Evolutionary conservation across 1,140 invertebrate species (phyloP).

Genomic region (Drosophila dunni): DNA sequence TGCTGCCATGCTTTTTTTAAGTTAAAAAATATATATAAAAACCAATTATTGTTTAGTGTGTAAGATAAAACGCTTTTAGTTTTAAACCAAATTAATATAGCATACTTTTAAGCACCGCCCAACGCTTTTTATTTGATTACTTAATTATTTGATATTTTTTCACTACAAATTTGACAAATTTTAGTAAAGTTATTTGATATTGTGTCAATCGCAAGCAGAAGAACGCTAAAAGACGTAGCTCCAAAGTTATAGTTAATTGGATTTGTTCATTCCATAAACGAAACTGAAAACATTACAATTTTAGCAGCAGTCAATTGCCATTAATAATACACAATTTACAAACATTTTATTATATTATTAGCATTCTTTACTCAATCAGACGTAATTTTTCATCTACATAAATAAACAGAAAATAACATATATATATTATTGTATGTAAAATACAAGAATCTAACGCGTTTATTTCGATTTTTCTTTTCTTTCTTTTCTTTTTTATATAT

Average conservation of each 20-base stretch:
- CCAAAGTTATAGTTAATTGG: constrained; percentile 22
- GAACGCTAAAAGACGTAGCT: constrained; percentile 26
- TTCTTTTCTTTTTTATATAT: constrained; percentile 83
- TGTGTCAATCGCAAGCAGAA: constrained; percentile 76
- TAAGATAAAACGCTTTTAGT: constrained; percentile 27
- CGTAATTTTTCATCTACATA: constrained; percentile 33
- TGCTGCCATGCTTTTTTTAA: constrained; percentile 44
- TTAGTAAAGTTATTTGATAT: constrained; percentile 50
- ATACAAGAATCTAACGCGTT: constrained; percentile 85
- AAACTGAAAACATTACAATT: constrained; percentile 8
- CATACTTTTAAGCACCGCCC: constrained; percentile 40
- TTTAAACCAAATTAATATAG: constrained; percentile 12
- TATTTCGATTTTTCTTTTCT: constrained; percentile 85
- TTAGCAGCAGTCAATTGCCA: constrained; percentile 29
- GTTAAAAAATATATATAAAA: constrained; percentile 33
- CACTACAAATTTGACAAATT: constrained; percentile 29
- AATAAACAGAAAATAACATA: constrained; percentile 45
- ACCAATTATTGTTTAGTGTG: constrained; percentile 34
- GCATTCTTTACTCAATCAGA: constrained; percentile 39
- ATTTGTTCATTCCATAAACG: constrained; percentile 16
- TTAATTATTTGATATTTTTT: constrained; percentile 11
- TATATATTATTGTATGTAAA: constrained; percentile 74
- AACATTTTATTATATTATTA: constrained; percentile 30
- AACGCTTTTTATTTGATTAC: constrained; percentile 17
- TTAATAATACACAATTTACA: constrained; percentile 18